Percentiles rank a stretch among this genome's conserved stretches.
These are phyloP conservation scores for Micoletzkya japonica DNA, from an alignment of 2,888 invertebrate genomes.

Conservation along the genomic window DNA sequence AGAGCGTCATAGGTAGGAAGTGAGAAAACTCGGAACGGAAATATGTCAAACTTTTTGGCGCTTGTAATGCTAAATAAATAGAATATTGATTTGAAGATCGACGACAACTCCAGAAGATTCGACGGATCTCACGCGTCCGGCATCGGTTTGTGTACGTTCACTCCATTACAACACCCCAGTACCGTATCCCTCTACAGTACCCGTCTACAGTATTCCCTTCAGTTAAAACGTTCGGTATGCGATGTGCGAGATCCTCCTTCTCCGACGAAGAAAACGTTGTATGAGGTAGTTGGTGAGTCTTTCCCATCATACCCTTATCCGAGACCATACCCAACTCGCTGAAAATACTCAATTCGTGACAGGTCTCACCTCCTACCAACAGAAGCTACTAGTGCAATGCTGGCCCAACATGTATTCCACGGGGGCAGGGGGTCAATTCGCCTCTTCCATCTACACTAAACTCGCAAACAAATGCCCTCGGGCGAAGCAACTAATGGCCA, in stretches of 20 bases:
- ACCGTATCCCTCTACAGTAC: neutral
- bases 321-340: too few relatives aligned
- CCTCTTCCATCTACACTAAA: slow-evolving; percentile 45
- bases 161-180: neutral
- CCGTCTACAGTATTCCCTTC: slow-evolving; percentile 27
- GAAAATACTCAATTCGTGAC: slow-evolving; percentile 33
- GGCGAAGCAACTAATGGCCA: slow-evolving; percentile 51
- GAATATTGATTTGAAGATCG: too few relatives aligned
- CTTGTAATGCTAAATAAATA: too few relatives aligned
- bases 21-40: too few relatives aligned
- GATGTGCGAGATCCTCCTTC: slow-evolving; percentile 41
- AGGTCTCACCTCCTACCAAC: slow-evolving; percentile 55
- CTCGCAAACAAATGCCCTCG: slow-evolving; percentile 45
- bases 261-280: slow-evolving; percentile 30
- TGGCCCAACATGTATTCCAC: slow-evolving; percentile 61
- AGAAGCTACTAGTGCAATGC: slow-evolving; percentile 49
- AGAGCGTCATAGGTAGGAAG: too few relatives aligned
- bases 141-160: slow-evolving; percentile 9
- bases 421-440: slow-evolving; percentile 49
- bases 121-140: slow-evolving; percentile 5
- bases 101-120: too few relatives aligned
- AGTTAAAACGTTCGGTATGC: slow-evolving; percentile 41
- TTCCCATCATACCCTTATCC: neutral
- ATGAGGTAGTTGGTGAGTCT: slow-evolving; percentile 29
- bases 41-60: too few relatives aligned